Conservation (phyloP, 2,888 invertebrate species). For the Lycaena phlaeas region DNA sequence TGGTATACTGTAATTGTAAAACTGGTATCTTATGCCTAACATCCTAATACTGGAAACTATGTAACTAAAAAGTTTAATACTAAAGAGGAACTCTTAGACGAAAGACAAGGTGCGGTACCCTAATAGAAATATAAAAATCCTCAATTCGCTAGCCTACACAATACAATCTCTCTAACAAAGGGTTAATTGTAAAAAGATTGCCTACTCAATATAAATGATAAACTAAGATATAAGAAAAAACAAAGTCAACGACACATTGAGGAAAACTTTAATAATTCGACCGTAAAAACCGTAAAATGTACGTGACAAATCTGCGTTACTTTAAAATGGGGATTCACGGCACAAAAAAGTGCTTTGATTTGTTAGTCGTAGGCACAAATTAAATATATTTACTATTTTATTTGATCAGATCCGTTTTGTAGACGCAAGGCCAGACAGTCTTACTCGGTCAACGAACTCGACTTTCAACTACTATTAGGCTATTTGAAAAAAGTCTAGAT, state of each 20-base stretch:
- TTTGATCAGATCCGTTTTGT: slow-evolving; percentile 25
- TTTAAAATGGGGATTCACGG: slow-evolving; percentile 27
- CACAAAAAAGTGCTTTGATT: slow-evolving; percentile 16
- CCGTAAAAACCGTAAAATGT: slow-evolving; percentile 40
- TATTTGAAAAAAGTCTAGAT: slow-evolving; percentile 24
- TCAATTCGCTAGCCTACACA: neutral
- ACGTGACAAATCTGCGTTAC: slow-evolving; percentile 40
- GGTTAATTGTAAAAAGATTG: slow-evolving; percentile 15
- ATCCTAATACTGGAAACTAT: no score
- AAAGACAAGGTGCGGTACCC: no score
- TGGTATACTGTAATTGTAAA: no score
- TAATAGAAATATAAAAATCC: no score
- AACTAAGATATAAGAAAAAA: slow-evolving; percentile 21
- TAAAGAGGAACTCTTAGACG: no score
- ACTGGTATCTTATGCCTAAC: no score
- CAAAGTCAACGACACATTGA: slow-evolving; percentile 54
- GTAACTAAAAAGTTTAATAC: no score
- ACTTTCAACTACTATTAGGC: slow-evolving; percentile 35
- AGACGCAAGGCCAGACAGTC: slow-evolving; percentile 51
- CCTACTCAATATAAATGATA: slow-evolving; percentile 19
- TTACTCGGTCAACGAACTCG: slow-evolving; percentile 47
- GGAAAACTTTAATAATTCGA: slow-evolving; percentile 40
- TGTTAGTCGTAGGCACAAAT: slow-evolving; percentile 7
- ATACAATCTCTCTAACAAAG: slow-evolving; percentile 3
- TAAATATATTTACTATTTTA: slow-evolving; percentile 10